These are phyloP conservation scores for Caenorhabditis virilis DNA, from an alignment of 2,888 invertebrate genomes.

Conservation along the genomic window DNA sequence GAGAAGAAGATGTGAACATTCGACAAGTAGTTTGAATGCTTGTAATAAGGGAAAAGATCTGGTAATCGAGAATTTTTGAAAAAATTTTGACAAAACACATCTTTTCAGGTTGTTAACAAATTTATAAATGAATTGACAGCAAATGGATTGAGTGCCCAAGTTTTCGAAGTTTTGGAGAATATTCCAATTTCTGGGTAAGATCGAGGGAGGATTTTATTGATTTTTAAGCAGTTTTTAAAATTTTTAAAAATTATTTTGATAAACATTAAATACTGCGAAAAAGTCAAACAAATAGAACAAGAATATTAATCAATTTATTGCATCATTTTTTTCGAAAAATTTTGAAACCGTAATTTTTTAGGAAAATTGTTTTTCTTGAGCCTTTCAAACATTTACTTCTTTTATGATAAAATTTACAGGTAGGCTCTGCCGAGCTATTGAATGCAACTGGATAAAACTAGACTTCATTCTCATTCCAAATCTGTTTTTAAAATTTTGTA, in stretches of 20 bases:
- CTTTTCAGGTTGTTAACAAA: constrained; percentile 46
- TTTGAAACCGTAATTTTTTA: too few species aligned
- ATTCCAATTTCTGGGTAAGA: constrained; percentile 34
- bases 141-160: constrained; percentile 9
- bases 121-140: constrained; percentile 42
- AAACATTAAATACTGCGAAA: neutral
- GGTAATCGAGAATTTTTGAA: too few species aligned
- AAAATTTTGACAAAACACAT: neutral
- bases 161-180: constrained; percentile 40
- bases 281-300: too few species aligned
- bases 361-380: too few species aligned
- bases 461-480: too few species aligned
- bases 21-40: constrained; percentile 42
- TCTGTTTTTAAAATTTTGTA: too few species aligned
- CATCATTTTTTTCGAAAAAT: too few species aligned
- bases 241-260: neutral
- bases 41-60: constrained; percentile 52
- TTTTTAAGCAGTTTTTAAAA: neutral
- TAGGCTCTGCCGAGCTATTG: too few species aligned
- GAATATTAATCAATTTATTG: too few species aligned
- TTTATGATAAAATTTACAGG: too few species aligned
- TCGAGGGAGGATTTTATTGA: neutral
- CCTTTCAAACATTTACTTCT: too few species aligned
- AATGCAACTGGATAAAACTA: too few species aligned
- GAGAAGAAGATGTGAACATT: constrained; percentile 44